Evolutionary conservation across 2,797 vertebrate genomes (phyloP).

Genomic region (Squalus acanthias): DNA sequence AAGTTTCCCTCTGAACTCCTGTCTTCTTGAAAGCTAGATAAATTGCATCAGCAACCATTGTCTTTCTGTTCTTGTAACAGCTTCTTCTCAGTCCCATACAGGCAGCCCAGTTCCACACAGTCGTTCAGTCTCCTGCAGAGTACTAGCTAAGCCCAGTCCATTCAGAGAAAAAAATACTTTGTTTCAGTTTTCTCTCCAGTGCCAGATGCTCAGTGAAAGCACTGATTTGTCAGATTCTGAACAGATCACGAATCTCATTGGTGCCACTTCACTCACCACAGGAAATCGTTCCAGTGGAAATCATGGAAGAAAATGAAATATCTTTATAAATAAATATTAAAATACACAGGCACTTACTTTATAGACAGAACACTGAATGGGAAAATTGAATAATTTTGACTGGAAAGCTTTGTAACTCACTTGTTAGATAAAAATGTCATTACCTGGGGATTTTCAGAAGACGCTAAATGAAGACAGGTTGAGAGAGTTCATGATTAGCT

Average conservation of each 20-base stretch:
- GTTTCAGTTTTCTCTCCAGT: not conserved
- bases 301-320: constrained; percentile 2
- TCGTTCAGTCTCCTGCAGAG: not conserved
- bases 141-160: not conserved
- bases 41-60: not conserved
- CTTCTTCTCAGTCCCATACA: not conserved
- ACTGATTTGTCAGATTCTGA: not conserved
- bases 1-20: not conserved
- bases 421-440: constrained; percentile 5
- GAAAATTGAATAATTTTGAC: not conserved
- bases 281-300: not conserved
- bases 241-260: constrained; percentile 8
- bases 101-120: not conserved
- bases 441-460: not conserved
- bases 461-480: not conserved
- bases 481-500: not conserved
- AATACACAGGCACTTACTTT: constrained; percentile 1
- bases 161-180: not conserved
- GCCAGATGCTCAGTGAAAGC: not conserved
- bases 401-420: not conserved
- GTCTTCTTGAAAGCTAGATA: not conserved
- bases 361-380: not conserved
- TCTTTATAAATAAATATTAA: constrained; percentile 8
- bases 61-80: not conserved
- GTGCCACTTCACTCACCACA: constrained; percentile 13